These are phyloP conservation scores for Pseudanteris insignis DNA, from an alignment of 2,888 invertebrate genomes.

Conservation along the genomic window DNA sequence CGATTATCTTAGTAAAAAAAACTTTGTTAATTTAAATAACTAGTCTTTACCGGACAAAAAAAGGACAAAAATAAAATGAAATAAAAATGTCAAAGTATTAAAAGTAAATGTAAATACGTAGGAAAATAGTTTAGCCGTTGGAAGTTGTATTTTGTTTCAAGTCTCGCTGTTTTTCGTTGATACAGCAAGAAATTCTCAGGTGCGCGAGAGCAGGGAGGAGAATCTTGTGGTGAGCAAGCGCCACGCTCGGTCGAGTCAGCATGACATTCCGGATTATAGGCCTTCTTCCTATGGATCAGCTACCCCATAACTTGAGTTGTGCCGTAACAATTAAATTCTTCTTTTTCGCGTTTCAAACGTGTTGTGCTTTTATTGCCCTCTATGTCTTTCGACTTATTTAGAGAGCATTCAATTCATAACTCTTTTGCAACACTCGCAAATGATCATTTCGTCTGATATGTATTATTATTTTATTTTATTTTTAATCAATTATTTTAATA, in stretches of 20 bases:
- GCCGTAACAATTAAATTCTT: slow-evolving; percentile 46
- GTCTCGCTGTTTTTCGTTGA: slow-evolving; percentile 37
- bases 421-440: too few species aligned
- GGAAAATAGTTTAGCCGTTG: too few species aligned
- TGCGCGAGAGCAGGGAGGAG: slow-evolving; percentile 45
- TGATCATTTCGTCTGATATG: too few species aligned
- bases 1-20: too few species aligned
- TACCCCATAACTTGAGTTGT: slow-evolving; percentile 49
- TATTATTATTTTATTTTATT: too few species aligned
- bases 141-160: slow-evolving; percentile 33
- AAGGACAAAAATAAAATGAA: background rate
- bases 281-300: slow-evolving; percentile 52
- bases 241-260: slow-evolving; percentile 57
- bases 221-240: slow-evolving; percentile 49
- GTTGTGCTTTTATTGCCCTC: slow-evolving; percentile 29
- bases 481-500: too few species aligned
- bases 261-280: slow-evolving; percentile 59
- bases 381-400: too few species aligned
- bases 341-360: slow-evolving; percentile 42
- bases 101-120: slow-evolving; percentile 6
- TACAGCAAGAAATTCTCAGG: slow-evolving; percentile 53
- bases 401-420: too few species aligned
- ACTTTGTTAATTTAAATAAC: too few species aligned
- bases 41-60: too few species aligned
- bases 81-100: slow-evolving; percentile 21